phyloP scores from a whole-genome alignment of 1,140 invertebrate genomes.

The Fopius arisanus region DNA sequence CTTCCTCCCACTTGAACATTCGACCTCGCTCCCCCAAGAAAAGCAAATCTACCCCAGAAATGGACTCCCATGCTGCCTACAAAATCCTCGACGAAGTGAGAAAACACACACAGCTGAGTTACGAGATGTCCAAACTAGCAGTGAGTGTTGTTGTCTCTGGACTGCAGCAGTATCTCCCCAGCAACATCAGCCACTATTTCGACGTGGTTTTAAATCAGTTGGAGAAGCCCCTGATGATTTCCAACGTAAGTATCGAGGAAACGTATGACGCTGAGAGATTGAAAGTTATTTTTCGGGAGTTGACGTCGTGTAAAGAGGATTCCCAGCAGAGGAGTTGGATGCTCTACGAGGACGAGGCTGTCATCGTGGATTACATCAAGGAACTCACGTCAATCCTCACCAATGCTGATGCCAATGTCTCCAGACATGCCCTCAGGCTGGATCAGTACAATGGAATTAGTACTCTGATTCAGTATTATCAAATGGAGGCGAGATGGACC shows the following conservation, averaged over 20 bases:
- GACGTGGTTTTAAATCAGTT: slow-evolving; percentile 65
- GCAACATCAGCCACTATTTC: slow-evolving; percentile 68
- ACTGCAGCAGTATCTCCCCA: slow-evolving; percentile 70
- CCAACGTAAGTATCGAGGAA: slow-evolving; percentile 69
- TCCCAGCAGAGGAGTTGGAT: slow-evolving; percentile 94
- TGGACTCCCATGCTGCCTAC: slow-evolving; percentile 72
- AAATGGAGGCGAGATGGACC: slow-evolving; percentile 89
- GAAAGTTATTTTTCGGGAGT: slow-evolving; percentile 79
- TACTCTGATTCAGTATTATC: slow-evolving; percentile 86
- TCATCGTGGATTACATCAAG: slow-evolving; percentile 83
- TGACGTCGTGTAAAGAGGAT: slow-evolving; percentile 89
- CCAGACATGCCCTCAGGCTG: slow-evolving; percentile 77
- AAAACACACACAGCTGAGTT: slow-evolving; percentile 83
- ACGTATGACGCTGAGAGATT: slow-evolving; percentile 83
- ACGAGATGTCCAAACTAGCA: slow-evolving; percentile 86
- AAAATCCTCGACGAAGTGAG: slow-evolving; percentile 80
- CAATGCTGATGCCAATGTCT: slow-evolving; percentile 85
- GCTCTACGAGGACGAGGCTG: slow-evolving; percentile 88
- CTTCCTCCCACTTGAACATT: slow-evolving; percentile 37
- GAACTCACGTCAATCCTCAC: slow-evolving; percentile 88
- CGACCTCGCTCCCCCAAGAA: slow-evolving; percentile 47
- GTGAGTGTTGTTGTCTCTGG: slow-evolving; percentile 79
- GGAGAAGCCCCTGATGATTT: slow-evolving; percentile 68
- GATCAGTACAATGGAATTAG: slow-evolving; percentile 80
- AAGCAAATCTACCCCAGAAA: slow-evolving; percentile 52